Conservation (phyloP, 2,113 vertebrate genomes). For the Sander lucioperca region DNA sequence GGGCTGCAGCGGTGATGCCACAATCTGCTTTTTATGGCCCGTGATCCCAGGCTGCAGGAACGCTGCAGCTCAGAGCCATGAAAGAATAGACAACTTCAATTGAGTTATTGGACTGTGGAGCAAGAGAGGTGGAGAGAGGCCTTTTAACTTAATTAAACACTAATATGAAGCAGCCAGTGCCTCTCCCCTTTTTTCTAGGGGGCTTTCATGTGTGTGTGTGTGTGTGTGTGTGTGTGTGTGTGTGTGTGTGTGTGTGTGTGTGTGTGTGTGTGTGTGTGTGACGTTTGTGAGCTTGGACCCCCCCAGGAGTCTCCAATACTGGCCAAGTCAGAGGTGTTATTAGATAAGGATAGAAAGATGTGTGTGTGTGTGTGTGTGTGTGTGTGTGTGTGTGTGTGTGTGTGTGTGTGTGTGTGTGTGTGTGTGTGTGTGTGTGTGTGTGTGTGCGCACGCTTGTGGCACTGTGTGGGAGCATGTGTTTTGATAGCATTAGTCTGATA, state of each 20-base stretch:
- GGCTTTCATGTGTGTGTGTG: slow-evolving; percentile 43
- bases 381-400: slow-evolving; percentile 30
- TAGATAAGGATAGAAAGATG: slow-evolving; percentile 62
- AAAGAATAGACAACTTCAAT: slow-evolving; percentile 82
- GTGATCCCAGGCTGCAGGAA: slow-evolving; percentile 73
- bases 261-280: slow-evolving; percentile 40
- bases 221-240: slow-evolving; percentile 48
- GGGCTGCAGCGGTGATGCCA: slow-evolving; percentile 20
- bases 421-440: slow-evolving; percentile 37
- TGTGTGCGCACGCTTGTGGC: slow-evolving; percentile 4
- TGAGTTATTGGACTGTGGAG: slow-evolving; percentile 71
- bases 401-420: slow-evolving; percentile 47
- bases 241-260: slow-evolving; percentile 49
- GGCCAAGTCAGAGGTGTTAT: slow-evolving; percentile 67
- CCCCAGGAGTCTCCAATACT: slow-evolving; percentile 43
- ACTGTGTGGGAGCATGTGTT: slow-evolving; percentile 50
- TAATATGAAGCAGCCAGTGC: slow-evolving; percentile 85
- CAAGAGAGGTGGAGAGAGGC: slow-evolving; percentile 28
- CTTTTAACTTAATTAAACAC: slow-evolving; percentile 85
- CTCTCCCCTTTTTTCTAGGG: slow-evolving; percentile 54
- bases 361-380: slow-evolving; percentile 35
- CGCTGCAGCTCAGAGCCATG: slow-evolving; percentile 67
- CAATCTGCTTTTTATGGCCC: slow-evolving; percentile 52
- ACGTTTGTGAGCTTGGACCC: slow-evolving; percentile 52
- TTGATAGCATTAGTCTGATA: slow-evolving; percentile 61